phyloP scores from a whole-genome alignment of 2,113 vertebrate genomes.

The Dolichotis patagonum region DNA sequence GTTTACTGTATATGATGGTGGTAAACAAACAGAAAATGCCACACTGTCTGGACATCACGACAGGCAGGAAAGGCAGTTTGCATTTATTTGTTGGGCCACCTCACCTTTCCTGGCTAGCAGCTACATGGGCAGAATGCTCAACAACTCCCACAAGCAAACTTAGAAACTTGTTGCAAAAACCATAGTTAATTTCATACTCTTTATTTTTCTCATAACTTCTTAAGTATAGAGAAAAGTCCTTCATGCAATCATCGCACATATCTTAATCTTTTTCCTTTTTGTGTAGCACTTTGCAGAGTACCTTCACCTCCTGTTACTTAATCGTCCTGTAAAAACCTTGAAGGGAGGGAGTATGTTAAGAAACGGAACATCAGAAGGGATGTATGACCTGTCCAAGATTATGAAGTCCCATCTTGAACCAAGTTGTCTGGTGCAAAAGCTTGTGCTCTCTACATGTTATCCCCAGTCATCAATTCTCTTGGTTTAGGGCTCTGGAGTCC shows the following conservation, averaged over 20 bases:
- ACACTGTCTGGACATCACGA: background rate
- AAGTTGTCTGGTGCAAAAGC: background rate
- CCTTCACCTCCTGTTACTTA: conserved; percentile 4
- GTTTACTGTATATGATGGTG: background rate
- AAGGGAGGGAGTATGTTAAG: background rate
- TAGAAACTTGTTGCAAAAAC: background rate
- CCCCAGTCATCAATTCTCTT: background rate
- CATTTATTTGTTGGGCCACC: background rate
- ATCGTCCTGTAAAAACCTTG: background rate
- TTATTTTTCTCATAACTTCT: conserved; percentile 4
- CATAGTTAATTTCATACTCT: background rate
- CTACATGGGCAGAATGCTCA: background rate
- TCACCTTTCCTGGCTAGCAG: background rate
- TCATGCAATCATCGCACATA: background rate
- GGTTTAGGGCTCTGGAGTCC: background rate
- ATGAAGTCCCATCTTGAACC: background rate
- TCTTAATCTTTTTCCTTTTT: conserved; percentile 19
- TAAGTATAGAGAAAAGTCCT: conserved; percentile 25
- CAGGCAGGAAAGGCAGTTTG: background rate
- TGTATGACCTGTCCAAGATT: background rate
- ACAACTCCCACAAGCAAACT: conserved; percentile 1
- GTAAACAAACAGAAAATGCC: background rate
- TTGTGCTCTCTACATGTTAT: background rate
- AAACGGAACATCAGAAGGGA: background rate
- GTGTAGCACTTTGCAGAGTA: conserved; percentile 5